phyloP scores from a whole-genome alignment of 2,888 invertebrate species.

The Drosophila ezoana region DNA sequence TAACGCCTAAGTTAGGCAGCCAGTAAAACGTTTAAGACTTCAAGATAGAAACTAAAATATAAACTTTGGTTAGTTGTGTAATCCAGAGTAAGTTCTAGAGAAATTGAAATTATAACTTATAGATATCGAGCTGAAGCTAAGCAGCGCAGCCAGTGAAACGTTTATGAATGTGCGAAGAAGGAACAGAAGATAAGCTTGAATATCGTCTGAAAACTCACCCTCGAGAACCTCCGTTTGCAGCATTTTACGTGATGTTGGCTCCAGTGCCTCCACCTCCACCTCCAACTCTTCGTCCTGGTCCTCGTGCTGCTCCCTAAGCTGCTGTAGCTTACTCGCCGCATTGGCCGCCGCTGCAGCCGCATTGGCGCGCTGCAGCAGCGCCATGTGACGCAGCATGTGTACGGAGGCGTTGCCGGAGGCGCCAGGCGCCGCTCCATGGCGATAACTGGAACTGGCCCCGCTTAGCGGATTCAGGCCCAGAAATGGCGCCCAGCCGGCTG shows the following conservation, averaged over 20 bases:
- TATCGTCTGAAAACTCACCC: conserved; percentile 3
- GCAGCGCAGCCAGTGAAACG: not conserved
- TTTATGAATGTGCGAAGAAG: not conserved
- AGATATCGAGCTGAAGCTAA: no score
- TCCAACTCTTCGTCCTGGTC: conserved; percentile 8
- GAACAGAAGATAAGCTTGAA: not conserved
- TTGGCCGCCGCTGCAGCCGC: conserved; percentile 46
- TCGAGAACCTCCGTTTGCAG: conserved; percentile 12
- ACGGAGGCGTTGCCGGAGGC: conserved; percentile 41
- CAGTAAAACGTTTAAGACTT: conserved; percentile 5
- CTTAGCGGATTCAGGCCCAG: conserved; percentile 82
- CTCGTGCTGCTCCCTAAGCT: conserved; percentile 14
- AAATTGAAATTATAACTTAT: not conserved
- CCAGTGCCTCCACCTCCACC: conserved; percentile 5
- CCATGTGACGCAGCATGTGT: conserved; percentile 68
- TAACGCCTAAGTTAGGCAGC: not conserved
- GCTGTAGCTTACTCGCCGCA: conserved; percentile 16
- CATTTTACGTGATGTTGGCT: not conserved
- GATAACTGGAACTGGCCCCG: conserved; percentile 24
- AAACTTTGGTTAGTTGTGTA: no score
- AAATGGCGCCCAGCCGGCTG: conserved; percentile 88
- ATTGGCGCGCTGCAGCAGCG: conserved; percentile 60
- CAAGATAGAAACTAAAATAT: no score
- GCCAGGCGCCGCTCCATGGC: conserved; percentile 1
- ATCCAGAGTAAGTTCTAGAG: not conserved